phyloP scores from a whole-genome alignment of 30 jellyfish, hydroid and myxozoan species.

The Aurelia sp. region DNA sequence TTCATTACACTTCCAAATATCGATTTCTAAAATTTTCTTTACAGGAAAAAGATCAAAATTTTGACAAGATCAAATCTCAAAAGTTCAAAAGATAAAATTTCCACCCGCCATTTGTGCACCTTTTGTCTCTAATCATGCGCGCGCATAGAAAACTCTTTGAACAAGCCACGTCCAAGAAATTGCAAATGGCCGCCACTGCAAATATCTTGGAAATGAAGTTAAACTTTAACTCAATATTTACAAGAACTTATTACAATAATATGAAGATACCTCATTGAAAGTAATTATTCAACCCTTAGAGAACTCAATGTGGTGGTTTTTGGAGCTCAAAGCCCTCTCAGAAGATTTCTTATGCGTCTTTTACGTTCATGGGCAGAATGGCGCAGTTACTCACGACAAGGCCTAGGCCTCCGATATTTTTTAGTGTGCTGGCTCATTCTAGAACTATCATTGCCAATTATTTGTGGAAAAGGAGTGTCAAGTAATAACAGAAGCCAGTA shows the following conservation, averaged over 20 bases:
- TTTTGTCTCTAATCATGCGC: slow-evolving; percentile 34
- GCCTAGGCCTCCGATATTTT: slow-evolving; percentile 14
- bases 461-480: neutral
- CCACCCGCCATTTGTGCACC: slow-evolving; percentile 41
- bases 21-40: too few species aligned
- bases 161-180: slow-evolving; percentile 64
- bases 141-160: slow-evolving; percentile 45
- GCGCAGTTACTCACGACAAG: slow-evolving; percentile 5
- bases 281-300: neutral
- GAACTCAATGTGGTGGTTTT: slow-evolving; percentile 36
- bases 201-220: neutral
- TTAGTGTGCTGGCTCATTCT: slow-evolving; percentile 4
- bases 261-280: neutral
- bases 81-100: slow-evolving; percentile 2
- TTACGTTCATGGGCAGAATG: slow-evolving; percentile 36
- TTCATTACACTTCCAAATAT: too few species aligned
- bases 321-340: slow-evolving; percentile 49
- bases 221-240: neutral
- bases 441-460: neutral
- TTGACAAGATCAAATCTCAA: slow-evolving; percentile 58
- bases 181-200: slow-evolving; percentile 76
- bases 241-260: neutral
- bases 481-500: neutral
- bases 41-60: slow-evolving; percentile 5
- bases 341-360: slow-evolving; percentile 71